Conservation (phyloP, 2,797 vertebrate species). For the Dendrocincla fuliginosa region DNA sequence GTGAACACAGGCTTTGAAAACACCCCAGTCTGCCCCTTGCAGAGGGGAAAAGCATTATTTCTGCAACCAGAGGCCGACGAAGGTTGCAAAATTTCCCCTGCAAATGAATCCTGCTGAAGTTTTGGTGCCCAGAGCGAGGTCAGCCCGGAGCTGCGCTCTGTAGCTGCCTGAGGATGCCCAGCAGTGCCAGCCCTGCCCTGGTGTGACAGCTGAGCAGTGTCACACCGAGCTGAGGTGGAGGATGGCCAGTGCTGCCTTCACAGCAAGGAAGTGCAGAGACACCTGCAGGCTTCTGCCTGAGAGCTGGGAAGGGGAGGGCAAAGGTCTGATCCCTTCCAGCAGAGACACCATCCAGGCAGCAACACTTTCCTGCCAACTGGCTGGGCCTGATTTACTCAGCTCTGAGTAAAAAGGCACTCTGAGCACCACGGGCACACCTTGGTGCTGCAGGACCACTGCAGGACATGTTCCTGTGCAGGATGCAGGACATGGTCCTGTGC, state of each 20-base stretch:
- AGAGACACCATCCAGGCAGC: not conserved
- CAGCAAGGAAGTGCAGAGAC: not conserved
- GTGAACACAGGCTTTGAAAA: not conserved
- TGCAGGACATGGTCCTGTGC: not conserved
- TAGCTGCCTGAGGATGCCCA: not conserved
- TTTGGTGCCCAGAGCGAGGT: not conserved
- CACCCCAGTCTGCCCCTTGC: not conserved
- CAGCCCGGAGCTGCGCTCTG: not conserved
- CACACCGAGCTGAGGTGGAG: not conserved
- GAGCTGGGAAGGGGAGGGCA: not conserved
- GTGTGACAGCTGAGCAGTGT: not conserved
- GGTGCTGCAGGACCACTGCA: not conserved
- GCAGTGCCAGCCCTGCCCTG: not conserved
- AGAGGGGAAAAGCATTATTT: not conserved
- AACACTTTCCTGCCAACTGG: not conserved
- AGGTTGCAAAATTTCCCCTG: not conserved
- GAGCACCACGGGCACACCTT: not conserved
- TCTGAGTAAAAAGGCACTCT: not conserved
- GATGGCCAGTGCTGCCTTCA: not conserved
- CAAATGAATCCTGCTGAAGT: not conserved
- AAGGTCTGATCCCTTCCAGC: conserved; percentile 2
- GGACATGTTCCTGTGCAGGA: not conserved
- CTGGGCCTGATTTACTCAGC: not conserved
- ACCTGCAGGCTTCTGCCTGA: not conserved
- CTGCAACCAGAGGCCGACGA: not conserved